Base-by-base conservation (phyloP, 2,113 vertebrate genomes). In the Mola mola region DNA sequence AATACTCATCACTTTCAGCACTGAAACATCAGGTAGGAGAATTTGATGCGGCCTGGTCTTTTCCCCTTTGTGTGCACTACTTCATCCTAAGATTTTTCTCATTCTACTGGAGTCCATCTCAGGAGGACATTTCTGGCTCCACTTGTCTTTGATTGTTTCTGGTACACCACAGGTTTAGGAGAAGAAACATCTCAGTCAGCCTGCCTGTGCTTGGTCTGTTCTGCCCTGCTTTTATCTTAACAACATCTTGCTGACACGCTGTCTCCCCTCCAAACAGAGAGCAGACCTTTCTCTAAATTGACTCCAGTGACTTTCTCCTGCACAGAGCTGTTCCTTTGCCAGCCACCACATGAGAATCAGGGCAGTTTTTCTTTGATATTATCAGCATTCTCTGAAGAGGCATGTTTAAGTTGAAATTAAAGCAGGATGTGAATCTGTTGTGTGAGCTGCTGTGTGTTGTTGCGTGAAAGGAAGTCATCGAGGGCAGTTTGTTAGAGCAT, bases 271-370 rank as follows among this genome's bases (percentile, higher is more conserved):
- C 37, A 55, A 75, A 73, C 59, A 53, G 29, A 76, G 48, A 75
- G 49, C 61, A 79, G 64, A 63, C 19, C 49, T 63, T 37, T 62
- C 66, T 71, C 40, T 19, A 77, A 66, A 86, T 87, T 78, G 81
- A 73, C 79, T 86, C 31, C 72, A 72, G 59, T 50, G 59, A 66
- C 43, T 59, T 67, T 82, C 60, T 66, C n/a, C 42, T 25, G 31
- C 29, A 20, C 48, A 46, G 48, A 62, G 25, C 25, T 29, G 2
- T 40, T 46, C 26, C 8, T 50, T 16, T 53, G 25, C 42, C 53
- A 56, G 50, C 57, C 58, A 34, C 22, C 41, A 36, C 26, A 56
- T 3, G 2, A 75, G 8, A n/a, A 75, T 36, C 46, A 11, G 42
- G 22, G 33, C 7, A 47, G 40, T 44, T 59, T 19, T 8, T 78